Conservation (phyloP, 2,888 invertebrate genomes). For the Monoplex corrugatus region DNA sequence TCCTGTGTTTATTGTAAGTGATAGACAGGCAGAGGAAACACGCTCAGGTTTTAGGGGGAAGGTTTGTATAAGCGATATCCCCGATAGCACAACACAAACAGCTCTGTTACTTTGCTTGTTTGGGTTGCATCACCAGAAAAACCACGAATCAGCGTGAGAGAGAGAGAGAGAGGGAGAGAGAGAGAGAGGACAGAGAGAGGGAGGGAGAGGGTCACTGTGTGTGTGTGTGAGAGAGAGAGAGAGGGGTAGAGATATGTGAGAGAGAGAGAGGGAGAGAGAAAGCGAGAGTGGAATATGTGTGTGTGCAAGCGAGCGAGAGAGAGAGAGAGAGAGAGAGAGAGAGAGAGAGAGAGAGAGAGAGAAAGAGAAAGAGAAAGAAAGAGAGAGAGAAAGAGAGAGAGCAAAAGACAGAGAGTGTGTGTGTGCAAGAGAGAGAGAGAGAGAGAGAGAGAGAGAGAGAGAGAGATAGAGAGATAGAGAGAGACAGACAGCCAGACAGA, state of each 20-base stretch:
- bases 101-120: too few species aligned
- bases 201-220: not conserved
- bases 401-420: not conserved
- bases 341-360: not conserved
- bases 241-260: not conserved
- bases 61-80: too few species aligned
- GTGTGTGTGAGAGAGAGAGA: not conserved
- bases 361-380: not conserved
- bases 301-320: not conserved
- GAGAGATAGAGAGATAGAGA: not conserved
- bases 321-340: constrained; percentile 1
- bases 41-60: too few species aligned
- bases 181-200: not conserved
- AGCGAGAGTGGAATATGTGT: not conserved
- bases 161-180: not conserved
- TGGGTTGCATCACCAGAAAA: too few species aligned
- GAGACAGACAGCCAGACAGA: not conserved
- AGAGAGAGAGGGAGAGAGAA: not conserved
- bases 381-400: not conserved
- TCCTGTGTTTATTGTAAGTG: too few species aligned
- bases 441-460: not conserved
- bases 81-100: too few species aligned
- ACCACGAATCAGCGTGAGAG: too few species aligned
- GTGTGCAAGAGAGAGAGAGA: not conserved
- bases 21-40: too few species aligned